A percentile compares a stretch with the other conserved stretches of the same genome.
These are phyloP conservation scores for Sarcophaga caerulescens DNA, from an alignment of 2,888 invertebrate species.

Conservation along the genomic window DNA sequence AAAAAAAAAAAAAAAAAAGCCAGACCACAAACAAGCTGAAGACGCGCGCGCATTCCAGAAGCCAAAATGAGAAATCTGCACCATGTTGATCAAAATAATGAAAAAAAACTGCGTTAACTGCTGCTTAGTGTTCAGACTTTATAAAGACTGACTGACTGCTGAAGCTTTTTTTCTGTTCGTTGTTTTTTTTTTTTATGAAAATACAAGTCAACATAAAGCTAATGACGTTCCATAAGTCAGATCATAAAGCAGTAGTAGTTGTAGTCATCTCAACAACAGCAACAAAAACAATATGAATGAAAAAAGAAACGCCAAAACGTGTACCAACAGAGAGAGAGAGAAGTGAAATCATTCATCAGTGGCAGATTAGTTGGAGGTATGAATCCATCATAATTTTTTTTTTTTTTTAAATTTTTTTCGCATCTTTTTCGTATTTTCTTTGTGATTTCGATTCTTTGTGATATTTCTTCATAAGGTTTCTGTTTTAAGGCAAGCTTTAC, in stretches of 20 bases:
- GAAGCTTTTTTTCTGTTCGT: slow-evolving; percentile 18
- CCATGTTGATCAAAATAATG: slow-evolving; percentile 72
- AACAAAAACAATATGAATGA: slow-evolving; percentile 42
- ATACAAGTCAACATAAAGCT: slow-evolving; percentile 68
- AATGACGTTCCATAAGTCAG: slow-evolving; percentile 68
- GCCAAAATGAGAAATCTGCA: slow-evolving; percentile 79
- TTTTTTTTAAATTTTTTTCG: slow-evolving; percentile 68
- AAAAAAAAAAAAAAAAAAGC: no score
- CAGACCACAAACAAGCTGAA: slow-evolving; percentile 67
- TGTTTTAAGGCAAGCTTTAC: slow-evolving; percentile 47
- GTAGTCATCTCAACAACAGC: slow-evolving; percentile 49
- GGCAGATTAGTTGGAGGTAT: slow-evolving; percentile 81
- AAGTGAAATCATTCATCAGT: slow-evolving; percentile 80
- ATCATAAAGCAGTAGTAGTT: slow-evolving; percentile 57
- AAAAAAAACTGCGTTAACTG: slow-evolving; percentile 33
- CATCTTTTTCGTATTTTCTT: background rate
- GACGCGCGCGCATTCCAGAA: slow-evolving; percentile 79
- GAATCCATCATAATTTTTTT: slow-evolving; percentile 77
- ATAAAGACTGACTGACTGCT: slow-evolving; percentile 44
- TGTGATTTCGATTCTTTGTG: slow-evolving; percentile 20
- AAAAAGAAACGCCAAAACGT: slow-evolving; percentile 10
- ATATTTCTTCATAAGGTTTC: slow-evolving; percentile 19
- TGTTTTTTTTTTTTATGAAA: slow-evolving; percentile 38
- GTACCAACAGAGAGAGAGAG: slow-evolving; percentile 59
- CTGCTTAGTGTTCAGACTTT: slow-evolving; percentile 41